Evolutionary conservation across 2,888 invertebrate species (phyloP).

Genomic region (Megaustenia siamemsis): DNA sequence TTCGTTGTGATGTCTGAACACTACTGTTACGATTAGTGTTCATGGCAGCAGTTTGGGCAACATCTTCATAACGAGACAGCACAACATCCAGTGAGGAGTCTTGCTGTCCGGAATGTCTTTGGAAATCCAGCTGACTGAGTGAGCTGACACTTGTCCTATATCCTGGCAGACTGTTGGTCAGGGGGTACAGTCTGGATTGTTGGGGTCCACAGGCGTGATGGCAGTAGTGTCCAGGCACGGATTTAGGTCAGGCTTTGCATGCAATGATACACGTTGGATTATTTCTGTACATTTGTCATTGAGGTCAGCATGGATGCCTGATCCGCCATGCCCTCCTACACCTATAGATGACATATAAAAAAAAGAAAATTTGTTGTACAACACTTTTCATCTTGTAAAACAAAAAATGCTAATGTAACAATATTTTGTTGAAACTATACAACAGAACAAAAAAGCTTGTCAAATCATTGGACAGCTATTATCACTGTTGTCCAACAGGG

Average conservation of each 20-base stretch:
- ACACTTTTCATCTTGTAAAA: no score
- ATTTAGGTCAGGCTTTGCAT: slow-evolving; percentile 69
- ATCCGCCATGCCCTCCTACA: slow-evolving; percentile 80
- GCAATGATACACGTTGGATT: slow-evolving; percentile 72
- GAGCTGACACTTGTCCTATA: slow-evolving; percentile 57
- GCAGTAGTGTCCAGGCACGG: slow-evolving; percentile 62
- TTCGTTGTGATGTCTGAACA: background rate
- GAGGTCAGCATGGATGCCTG: slow-evolving; percentile 78
- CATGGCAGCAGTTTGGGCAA: background rate
- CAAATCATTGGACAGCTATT: no score
- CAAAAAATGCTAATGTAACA: no score
- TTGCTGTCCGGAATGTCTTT: slow-evolving; percentile 37
- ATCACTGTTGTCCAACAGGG: no score
- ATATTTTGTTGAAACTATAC: no score
- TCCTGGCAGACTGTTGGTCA: slow-evolving; percentile 26
- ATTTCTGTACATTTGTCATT: slow-evolving; percentile 78
- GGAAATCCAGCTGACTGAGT: slow-evolving; percentile 54
- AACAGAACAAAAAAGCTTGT: no score
- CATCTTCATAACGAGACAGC: slow-evolving; percentile 54
- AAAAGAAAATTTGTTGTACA: no score
- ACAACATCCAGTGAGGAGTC: slow-evolving; percentile 56
- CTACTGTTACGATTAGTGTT: background rate
- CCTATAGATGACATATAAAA: slow-evolving; percentile 63
- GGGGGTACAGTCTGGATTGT: slow-evolving; percentile 55
- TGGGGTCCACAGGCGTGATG: slow-evolving; percentile 53